Evolutionary conservation across 2,113 vertebrate species (phyloP).

Genomic region (Pongo pygmaeus): DNA sequence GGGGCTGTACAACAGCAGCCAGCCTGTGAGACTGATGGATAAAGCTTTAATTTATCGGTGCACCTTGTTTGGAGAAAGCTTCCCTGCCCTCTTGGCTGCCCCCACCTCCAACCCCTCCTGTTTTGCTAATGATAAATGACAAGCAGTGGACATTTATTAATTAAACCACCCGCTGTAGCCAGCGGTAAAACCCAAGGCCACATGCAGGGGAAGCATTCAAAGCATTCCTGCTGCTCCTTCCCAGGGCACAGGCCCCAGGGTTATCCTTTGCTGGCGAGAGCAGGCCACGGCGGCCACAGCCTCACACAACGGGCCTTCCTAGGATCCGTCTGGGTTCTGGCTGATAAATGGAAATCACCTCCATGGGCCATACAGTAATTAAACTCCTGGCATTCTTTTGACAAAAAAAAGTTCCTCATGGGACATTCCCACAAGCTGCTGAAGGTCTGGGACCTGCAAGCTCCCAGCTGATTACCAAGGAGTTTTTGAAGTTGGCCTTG

Average conservation of each 20-base stretch:
- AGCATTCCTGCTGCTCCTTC: conserved; percentile 74
- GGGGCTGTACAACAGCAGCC: conserved; percentile 57
- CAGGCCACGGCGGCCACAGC: conserved; percentile 54
- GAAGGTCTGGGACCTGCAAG: conserved; percentile 68
- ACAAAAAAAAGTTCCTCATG: conserved; percentile 72
- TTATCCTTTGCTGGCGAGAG: conserved; percentile 83
- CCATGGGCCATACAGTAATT: conserved; percentile 86
- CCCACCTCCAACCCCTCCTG: conserved; percentile 46
- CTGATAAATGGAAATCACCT: conserved; percentile 86
- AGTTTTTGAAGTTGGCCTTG: conserved; percentile 81
- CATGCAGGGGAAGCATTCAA: conserved; percentile 66
- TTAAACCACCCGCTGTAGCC: conserved; percentile 79
- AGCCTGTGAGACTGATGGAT: conserved; percentile 16
- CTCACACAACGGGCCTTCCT: conserved; percentile 73
- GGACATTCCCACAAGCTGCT: conserved; percentile 82
- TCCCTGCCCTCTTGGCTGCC: background rate
- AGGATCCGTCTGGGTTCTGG: conserved; percentile 78
- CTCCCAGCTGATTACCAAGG: conserved; percentile 73
- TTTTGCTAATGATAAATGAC: conserved; percentile 83
- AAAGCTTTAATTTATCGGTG: conserved; percentile 74
- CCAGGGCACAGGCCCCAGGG: conserved; percentile 83
- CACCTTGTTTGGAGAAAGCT: conserved; percentile 46
- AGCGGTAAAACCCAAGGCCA: conserved; percentile 68
- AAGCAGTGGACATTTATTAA: conserved; percentile 83
- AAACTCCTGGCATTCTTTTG: conserved; percentile 89